These are phyloP conservation scores for Argynnis bischoffii DNA, from an alignment of 2,888 invertebrate genomes.

Conservation along the genomic window DNA sequence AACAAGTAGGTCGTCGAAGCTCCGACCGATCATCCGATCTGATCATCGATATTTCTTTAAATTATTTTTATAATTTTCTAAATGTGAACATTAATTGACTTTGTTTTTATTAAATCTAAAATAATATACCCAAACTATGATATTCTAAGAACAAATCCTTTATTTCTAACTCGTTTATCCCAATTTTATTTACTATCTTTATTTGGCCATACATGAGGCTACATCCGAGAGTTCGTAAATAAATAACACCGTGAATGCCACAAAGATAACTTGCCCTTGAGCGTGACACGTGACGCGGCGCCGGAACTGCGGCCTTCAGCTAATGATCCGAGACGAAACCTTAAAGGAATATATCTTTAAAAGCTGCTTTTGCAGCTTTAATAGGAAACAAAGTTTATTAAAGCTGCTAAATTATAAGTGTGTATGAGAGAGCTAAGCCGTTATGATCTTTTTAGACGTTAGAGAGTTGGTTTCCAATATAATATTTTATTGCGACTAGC, in stretches of 20 bases:
- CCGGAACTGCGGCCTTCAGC: not conserved
- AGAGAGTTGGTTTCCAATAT: too few species aligned
- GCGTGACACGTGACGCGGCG: not conserved
- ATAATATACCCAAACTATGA: not conserved
- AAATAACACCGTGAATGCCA: slow-evolving; percentile 3
- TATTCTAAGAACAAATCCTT: not conserved
- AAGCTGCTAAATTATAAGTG: not conserved
- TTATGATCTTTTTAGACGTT: too few species aligned
- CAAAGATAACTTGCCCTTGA: slow-evolving; percentile 15
- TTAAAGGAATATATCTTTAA: not conserved
- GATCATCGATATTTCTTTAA: too few species aligned
- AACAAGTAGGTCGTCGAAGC: too few species aligned
- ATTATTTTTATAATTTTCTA: too few species aligned
- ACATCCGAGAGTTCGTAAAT: slow-evolving; percentile 6
- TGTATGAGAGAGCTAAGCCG: too few species aligned
- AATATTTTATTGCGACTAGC: too few species aligned
- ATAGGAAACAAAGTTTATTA: not conserved
- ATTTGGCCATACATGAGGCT: slow-evolving; percentile 10
- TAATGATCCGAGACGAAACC: not conserved
- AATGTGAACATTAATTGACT: too few species aligned
- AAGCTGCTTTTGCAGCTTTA: not conserved
- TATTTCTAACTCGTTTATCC: not conserved
- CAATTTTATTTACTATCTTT: slow-evolving; percentile 2
- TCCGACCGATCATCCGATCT: too few species aligned
- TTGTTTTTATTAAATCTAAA: not conserved